Conservation (phyloP, 2,797 vertebrate genomes). For the Spea hammondii region DNA sequence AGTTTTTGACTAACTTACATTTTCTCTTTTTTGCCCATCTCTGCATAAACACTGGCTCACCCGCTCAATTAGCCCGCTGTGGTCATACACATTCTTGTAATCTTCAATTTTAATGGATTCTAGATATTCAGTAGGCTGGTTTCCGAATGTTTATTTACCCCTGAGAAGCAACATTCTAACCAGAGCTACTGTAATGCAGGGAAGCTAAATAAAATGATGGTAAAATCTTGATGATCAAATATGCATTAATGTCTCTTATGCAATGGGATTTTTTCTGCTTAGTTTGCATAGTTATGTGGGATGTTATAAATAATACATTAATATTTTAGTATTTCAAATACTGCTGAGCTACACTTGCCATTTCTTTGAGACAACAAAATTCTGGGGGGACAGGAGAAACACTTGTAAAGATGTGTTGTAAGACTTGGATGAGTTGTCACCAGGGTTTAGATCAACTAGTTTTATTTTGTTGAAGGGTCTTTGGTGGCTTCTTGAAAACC, state of each 20-base stretch:
- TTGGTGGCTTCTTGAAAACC: no score
- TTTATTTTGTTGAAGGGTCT: no score
- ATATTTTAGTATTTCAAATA: conserved; percentile 53
- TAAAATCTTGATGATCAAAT: conserved; percentile 54
- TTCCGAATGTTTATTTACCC: conserved; percentile 53
- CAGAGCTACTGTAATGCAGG: conserved; percentile 38
- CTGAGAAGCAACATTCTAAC: conserved; percentile 47
- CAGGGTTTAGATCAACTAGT: no score
- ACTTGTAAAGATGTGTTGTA: conserved; percentile 35
- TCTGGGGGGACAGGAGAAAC: conserved; percentile 34
- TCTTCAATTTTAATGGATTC: conserved; percentile 51
- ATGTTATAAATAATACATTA: conserved; percentile 56
- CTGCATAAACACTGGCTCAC: conserved; percentile 41
- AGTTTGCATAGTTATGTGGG: conserved; percentile 55
- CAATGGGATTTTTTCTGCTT: conserved; percentile 54
- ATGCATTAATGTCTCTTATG: conserved; percentile 55
- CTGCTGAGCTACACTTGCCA: conserved; percentile 50
- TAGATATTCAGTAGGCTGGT: conserved; percentile 47
- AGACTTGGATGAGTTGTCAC: conserved; percentile 18
- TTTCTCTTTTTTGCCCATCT: conserved; percentile 42
- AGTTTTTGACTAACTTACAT: conserved; percentile 34
- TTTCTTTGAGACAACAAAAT: conserved; percentile 47
- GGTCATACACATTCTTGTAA: conserved; percentile 43
- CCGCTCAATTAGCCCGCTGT: conserved; percentile 49
- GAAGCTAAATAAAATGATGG: conserved; percentile 54